Conservation (phyloP, 2,113 vertebrate species). For the Poecile atricapillus region DNA sequence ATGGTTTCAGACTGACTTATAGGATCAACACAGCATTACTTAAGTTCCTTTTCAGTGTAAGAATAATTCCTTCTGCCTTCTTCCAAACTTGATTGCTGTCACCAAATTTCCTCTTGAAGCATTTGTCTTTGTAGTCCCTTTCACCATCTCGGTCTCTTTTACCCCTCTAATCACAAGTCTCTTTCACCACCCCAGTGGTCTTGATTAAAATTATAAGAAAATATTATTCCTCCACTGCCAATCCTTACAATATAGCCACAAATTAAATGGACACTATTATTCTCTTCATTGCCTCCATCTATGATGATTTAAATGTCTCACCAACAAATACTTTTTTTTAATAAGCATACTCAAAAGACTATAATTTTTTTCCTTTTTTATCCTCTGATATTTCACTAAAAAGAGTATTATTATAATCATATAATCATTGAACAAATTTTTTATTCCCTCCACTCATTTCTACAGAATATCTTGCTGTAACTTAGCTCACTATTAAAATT, state of each 20-base stretch:
- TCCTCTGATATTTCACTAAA: neutral
- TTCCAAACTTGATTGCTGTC: constrained; percentile 87
- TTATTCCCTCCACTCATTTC: neutral
- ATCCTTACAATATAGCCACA: neutral
- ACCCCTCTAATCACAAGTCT: rapidly evolving
- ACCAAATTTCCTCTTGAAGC: constrained; percentile 84
- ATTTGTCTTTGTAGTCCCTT: neutral
- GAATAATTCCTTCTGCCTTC: constrained; percentile 91
- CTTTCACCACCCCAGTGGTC: neutral
- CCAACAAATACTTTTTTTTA: neutral
- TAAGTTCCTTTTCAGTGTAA: constrained; percentile 89
- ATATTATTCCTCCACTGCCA: neutral
- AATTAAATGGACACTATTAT: no score
- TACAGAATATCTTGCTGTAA: neutral
- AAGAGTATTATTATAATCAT: neutral
- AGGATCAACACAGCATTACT: constrained; percentile 90
- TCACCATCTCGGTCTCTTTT: rapidly evolving
- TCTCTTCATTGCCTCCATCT: neutral
- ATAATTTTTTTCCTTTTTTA: neutral
- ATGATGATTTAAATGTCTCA: neutral
- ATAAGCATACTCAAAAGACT: neutral
- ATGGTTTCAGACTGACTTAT: constrained; percentile 92
- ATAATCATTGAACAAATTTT: neutral
- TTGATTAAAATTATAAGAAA: neutral
- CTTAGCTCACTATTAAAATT: neutral